Conservation (phyloP, 2,113 vertebrate species). For the Pholis gunnellus region DNA sequence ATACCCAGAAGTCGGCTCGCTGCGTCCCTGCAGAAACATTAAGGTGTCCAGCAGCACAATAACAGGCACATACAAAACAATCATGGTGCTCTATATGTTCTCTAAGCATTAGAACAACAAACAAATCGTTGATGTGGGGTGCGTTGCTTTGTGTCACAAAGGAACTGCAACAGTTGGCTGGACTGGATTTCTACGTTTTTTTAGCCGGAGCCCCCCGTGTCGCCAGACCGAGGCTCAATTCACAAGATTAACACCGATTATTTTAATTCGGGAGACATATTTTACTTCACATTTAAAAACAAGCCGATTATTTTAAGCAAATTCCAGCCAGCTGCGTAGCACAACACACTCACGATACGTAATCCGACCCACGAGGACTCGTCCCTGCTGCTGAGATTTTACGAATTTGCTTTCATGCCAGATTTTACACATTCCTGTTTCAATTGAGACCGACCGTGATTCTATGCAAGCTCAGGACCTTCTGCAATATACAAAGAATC, state of each 20-base stretch:
- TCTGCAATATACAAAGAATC: slow-evolving; percentile 41
- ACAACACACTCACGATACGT: not conserved
- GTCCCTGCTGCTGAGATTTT: not conserved
- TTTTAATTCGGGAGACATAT: not conserved
- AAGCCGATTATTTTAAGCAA: not conserved
- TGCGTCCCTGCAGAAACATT: too few relatives aligned
- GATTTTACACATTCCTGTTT: slow-evolving; percentile 29
- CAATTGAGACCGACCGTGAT: slow-evolving; percentile 29
- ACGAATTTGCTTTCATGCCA: not conserved
- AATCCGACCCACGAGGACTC: not conserved
- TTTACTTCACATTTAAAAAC: not conserved
- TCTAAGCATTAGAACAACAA: not conserved
- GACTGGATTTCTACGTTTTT: not conserved
- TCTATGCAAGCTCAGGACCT: not conserved
- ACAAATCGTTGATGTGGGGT: not conserved
- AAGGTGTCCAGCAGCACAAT: not conserved
- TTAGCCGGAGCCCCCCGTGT: too few relatives aligned
- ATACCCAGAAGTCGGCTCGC: too few relatives aligned
- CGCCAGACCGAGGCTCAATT: not conserved
- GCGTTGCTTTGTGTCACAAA: not conserved
- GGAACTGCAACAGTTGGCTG: not conserved
- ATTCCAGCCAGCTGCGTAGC: not conserved
- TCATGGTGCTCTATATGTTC: not conserved
- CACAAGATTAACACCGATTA: not conserved
- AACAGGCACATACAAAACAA: not conserved